These are phyloP conservation scores for Micromesistius poutassou DNA, from an alignment of 2,797 vertebrate genomes.

Conservation along the genomic window DNA sequence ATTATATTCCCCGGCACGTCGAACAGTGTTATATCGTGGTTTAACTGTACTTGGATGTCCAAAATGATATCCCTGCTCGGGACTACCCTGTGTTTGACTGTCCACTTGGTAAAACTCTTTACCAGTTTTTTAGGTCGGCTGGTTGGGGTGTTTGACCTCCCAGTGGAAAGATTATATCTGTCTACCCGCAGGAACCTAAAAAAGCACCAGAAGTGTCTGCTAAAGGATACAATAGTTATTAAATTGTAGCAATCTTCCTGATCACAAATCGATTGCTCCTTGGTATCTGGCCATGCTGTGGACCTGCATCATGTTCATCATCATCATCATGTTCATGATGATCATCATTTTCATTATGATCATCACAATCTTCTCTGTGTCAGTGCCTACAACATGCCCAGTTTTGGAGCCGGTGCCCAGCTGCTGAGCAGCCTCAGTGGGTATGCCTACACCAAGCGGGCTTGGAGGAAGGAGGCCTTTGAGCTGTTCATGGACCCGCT, in stretches of 20 bases:
- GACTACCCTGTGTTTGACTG: not conserved
- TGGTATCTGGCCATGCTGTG: not conserved
- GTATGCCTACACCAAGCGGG: constrained; percentile 93
- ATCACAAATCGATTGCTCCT: not conserved
- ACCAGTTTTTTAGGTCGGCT: too few relatives aligned
- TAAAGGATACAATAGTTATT: not conserved
- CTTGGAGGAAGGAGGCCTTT: constrained; percentile 95
- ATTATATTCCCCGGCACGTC: too few relatives aligned
- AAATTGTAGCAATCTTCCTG: too few relatives aligned
- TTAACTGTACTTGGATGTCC: too few relatives aligned
- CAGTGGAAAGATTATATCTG: not conserved
- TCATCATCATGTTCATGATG: not conserved
- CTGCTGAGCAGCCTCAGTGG: constrained; percentile 92
- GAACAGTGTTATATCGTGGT: too few relatives aligned
- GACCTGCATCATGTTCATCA: not conserved
- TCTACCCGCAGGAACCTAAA: not conserved
- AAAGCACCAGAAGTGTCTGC: not conserved
- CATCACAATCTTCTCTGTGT: not conserved
- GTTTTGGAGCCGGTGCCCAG: constrained; percentile 89
- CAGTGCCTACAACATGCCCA: constrained; percentile 94
- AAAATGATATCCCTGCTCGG: not conserved
- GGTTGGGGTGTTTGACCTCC: not conserved
- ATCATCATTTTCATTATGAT: not conserved
- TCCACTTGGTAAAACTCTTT: not conserved
- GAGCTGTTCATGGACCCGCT: constrained; percentile 94